Percentiles rank a stretch among this genome's conserved stretches.
Evolutionary conservation across 2,113 vertebrate species (phyloP).

Genomic region (Falco punctatus): DNA sequence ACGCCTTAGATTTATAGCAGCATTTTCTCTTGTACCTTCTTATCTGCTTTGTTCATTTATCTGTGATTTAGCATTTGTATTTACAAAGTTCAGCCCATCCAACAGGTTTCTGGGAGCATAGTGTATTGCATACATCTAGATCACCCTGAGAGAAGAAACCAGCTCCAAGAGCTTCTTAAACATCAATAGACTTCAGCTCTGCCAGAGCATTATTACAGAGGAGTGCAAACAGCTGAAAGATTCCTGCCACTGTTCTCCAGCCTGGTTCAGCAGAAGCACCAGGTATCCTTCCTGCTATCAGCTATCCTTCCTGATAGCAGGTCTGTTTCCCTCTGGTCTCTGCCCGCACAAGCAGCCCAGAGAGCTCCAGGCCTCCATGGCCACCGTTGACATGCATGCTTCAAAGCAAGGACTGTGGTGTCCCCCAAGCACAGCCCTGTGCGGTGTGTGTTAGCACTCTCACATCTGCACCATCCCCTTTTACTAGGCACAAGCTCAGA

Average conservation of each 20-base stretch:
- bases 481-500: not conserved
- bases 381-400: accelerated
- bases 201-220: not conserved
- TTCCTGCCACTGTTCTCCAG: not conserved
- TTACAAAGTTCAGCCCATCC: constrained; percentile 26
- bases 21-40: not conserved
- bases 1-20: not conserved
- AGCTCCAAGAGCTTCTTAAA: not conserved
- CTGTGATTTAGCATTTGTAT: constrained; percentile 1
- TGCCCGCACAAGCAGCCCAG: not conserved
- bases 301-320: not conserved
- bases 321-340: not conserved
- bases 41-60: constrained; percentile 28
- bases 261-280: not conserved
- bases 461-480: not conserved
- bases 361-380: not conserved
- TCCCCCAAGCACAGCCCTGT: not conserved
- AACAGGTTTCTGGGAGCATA: constrained; percentile 27
- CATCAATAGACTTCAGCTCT: not conserved
- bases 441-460: not conserved
- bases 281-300: too few relatives aligned
- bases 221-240: not conserved
- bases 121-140: not conserved
- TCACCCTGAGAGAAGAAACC: not conserved
- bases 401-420: not conserved